These are phyloP conservation scores for Esox niger DNA, from an alignment of 2,113 vertebrate species.

Conservation along the genomic window DNA sequence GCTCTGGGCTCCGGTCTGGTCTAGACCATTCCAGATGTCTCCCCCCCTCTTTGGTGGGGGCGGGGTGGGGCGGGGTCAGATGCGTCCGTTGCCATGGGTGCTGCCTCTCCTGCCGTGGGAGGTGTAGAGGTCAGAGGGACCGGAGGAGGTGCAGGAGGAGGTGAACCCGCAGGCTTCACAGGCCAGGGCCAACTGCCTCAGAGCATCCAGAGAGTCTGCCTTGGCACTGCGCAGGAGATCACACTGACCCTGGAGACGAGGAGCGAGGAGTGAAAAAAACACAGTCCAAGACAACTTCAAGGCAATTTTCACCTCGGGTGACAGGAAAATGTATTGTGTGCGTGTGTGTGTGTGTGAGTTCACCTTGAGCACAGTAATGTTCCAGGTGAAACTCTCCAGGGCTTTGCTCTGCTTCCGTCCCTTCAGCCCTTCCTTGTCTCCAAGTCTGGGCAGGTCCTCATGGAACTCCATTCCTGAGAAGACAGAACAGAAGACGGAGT, in stretches of 20 bases:
- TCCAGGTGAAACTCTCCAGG: conserved; percentile 90
- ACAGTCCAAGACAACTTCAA: not conserved
- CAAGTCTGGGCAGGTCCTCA: conserved; percentile 81
- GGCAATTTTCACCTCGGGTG: not conserved
- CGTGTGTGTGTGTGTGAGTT: not conserved
- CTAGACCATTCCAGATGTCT: not conserved
- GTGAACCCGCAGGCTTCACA: conserved; percentile 87
- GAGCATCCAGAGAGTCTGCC: conserved; percentile 87
- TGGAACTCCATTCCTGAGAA: conserved; percentile 84
- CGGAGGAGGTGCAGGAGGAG: conserved; percentile 47
- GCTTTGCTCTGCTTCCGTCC: conserved; percentile 84
- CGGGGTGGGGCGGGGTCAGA: conserved; percentile 49
- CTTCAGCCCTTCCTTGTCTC: conserved; percentile 85
- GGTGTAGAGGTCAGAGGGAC: conserved; percentile 64
- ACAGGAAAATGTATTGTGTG: too few relatives aligned
- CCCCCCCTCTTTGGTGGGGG: not conserved
- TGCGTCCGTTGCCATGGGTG: conserved; percentile 71
- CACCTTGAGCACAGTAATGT: conserved; percentile 83
- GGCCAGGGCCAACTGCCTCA: conserved; percentile 93
- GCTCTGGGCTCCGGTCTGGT: not conserved
- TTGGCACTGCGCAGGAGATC: conserved; percentile 92
- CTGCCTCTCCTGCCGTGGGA: conserved; percentile 62
- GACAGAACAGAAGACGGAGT: not conserved
- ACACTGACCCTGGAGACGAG: conserved; percentile 83
- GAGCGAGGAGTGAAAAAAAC: not conserved